Evolutionary conservation across 1,140 invertebrate genomes (phyloP).

Genomic region (Carposina sasakii): DNA sequence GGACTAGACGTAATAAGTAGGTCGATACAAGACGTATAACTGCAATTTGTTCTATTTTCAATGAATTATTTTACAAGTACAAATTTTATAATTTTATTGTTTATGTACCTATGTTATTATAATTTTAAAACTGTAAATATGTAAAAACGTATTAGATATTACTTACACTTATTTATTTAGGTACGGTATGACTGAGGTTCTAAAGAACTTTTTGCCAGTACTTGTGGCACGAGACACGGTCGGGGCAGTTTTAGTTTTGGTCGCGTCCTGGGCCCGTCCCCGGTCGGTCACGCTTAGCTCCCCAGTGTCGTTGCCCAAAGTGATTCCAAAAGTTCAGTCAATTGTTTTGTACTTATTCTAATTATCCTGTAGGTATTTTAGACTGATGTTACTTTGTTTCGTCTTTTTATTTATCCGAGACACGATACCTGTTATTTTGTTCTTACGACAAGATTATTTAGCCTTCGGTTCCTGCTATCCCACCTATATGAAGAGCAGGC

Average conservation of each 20-base stretch:
- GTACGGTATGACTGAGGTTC: slow-evolving; percentile 52
- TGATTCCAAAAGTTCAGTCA: slow-evolving; percentile 31
- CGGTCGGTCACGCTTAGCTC: neutral
- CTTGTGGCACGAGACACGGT: slow-evolving; percentile 23
- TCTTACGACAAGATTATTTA: slow-evolving; percentile 9
- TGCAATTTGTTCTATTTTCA: slow-evolving; percentile 52
- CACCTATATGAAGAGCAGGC: too few relatives aligned
- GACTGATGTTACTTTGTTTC: slow-evolving; percentile 16
- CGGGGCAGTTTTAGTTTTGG: too few relatives aligned
- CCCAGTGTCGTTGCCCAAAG: slow-evolving; percentile 22
- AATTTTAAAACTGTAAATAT: slow-evolving; percentile 65
- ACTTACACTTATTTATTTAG: slow-evolving; percentile 70
- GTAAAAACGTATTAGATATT: slow-evolving; percentile 68
- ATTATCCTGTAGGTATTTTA: slow-evolving; percentile 2
- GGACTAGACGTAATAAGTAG: slow-evolving; percentile 46
- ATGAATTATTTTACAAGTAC: slow-evolving; percentile 62
- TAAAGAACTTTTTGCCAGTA: slow-evolving; percentile 29
- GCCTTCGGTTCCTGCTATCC: slow-evolving; percentile 57
- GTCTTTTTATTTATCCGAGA: slow-evolving; percentile 12
- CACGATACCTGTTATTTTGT: slow-evolving; percentile 6
- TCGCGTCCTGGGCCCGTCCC: neutral
- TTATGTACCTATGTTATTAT: slow-evolving; percentile 59
- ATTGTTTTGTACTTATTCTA: slow-evolving; percentile 28
- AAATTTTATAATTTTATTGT: slow-evolving; percentile 62
- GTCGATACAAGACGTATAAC: slow-evolving; percentile 37